A percentile compares a stretch with the other conserved stretches of the same genome.
These are phyloP conservation scores for Merops nubicus DNA, from an alignment of 2,113 vertebrate genomes.

Conservation along the genomic window DNA sequence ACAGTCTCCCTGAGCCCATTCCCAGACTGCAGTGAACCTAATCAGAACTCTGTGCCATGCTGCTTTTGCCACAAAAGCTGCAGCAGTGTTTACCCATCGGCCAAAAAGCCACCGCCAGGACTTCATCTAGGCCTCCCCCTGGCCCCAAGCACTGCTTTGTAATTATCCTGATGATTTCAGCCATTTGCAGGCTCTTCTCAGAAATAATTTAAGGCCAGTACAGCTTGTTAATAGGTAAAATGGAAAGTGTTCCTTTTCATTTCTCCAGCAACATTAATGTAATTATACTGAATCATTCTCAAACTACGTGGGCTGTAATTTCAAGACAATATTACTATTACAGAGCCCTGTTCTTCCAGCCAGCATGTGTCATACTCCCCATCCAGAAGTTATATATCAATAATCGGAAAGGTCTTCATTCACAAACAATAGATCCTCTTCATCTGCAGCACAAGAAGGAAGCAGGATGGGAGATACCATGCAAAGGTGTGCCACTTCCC, in stretches of 20 bases:
- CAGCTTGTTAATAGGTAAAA: constrained; percentile 69
- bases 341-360: constrained; percentile 6
- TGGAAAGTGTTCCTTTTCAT: constrained; percentile 70
- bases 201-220: constrained; percentile 61
- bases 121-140: background rate
- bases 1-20: background rate
- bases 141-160: background rate
- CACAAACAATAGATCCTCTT: constrained; percentile 7
- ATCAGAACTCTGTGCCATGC: background rate
- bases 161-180: constrained; percentile 54
- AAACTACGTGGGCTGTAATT: constrained; percentile 56
- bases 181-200: constrained; percentile 41
- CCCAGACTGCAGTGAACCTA: background rate
- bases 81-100: background rate
- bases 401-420: background rate
- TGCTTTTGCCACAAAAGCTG: background rate
- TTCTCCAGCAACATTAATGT: constrained; percentile 54
- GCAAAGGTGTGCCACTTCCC: background rate
- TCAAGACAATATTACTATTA: constrained; percentile 38
- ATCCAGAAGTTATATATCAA: constrained; percentile 31
- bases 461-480: background rate
- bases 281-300: constrained; percentile 64
- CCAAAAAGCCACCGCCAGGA: background rate
- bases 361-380: constrained; percentile 15
- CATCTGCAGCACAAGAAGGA: background rate